These are phyloP conservation scores for Dryoscopus gambensis DNA, from an alignment of 2,113 vertebrate genomes.

Conservation along the genomic window DNA sequence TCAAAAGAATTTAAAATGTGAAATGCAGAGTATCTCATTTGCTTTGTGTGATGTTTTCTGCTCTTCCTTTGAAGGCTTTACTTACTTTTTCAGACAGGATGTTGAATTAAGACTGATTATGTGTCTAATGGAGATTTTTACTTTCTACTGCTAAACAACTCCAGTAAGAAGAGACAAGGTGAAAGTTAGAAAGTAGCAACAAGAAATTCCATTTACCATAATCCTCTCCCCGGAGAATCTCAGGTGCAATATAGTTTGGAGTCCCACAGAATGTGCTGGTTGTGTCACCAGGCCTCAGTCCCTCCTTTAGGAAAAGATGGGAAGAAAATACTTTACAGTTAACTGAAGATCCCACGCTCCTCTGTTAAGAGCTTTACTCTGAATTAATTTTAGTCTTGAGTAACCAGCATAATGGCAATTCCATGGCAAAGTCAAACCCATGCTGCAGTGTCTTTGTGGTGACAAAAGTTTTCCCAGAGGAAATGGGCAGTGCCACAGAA, in stretches of 20 bases:
- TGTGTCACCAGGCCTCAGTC: slow-evolving; percentile 94
- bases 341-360: background rate
- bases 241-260: slow-evolving; percentile 98
- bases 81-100: background rate
- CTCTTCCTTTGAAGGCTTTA: background rate
- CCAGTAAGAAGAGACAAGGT: background rate
- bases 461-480: background rate
- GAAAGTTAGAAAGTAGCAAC: background rate
- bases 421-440: background rate
- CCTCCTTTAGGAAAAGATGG: slow-evolving; percentile 80
- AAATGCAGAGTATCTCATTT: background rate
- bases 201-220: slow-evolving; percentile 82
- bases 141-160: background rate
- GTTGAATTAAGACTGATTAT: background rate
- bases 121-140: background rate
- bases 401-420: background rate
- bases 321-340: background rate
- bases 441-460: background rate
- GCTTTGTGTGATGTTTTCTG: background rate
- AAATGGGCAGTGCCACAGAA: background rate
- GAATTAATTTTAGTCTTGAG: background rate
- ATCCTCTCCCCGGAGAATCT: slow-evolving; percentile 96
- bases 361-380: background rate
- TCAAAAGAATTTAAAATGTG: background rate
- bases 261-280: slow-evolving; percentile 99